These are phyloP conservation scores for Tamandua tetradactyla DNA, from an alignment of 2,797 vertebrate species.

Conservation along the genomic window DNA sequence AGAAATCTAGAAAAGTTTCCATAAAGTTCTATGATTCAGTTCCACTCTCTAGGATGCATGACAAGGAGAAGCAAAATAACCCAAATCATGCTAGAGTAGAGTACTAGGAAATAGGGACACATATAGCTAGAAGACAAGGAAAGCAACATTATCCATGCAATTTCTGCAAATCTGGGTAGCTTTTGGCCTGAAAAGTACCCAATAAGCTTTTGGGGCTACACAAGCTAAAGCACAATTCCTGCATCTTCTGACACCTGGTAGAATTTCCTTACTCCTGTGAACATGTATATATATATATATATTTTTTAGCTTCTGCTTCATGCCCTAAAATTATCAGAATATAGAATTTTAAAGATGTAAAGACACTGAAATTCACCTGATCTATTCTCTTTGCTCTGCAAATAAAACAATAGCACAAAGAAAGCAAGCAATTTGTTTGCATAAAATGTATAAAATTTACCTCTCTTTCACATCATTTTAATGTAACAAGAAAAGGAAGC, in stretches of 20 bases:
- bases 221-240: neutral
- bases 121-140: neutral
- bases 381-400: neutral
- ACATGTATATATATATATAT: too few species aligned
- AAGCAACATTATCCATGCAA: neutral
- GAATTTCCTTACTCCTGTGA: neutral
- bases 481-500: neutral
- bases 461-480: neutral
- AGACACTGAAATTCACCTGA: neutral
- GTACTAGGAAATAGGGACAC: neutral
- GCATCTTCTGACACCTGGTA: neutral
- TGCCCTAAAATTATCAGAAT: neutral
- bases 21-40: neutral
- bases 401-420: neutral
- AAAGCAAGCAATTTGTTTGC: neutral
- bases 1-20: neutral
- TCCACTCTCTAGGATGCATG: neutral
- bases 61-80: neutral
- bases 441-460: neutral
- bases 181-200: neutral
- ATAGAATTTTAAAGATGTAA: neutral
- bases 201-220: too few species aligned
- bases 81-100: neutral
- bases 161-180: neutral
- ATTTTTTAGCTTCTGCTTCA: neutral